Evolutionary conservation across 2,888 invertebrate species (phyloP).

Genomic region (Acanthosepion pharaonis): DNA sequence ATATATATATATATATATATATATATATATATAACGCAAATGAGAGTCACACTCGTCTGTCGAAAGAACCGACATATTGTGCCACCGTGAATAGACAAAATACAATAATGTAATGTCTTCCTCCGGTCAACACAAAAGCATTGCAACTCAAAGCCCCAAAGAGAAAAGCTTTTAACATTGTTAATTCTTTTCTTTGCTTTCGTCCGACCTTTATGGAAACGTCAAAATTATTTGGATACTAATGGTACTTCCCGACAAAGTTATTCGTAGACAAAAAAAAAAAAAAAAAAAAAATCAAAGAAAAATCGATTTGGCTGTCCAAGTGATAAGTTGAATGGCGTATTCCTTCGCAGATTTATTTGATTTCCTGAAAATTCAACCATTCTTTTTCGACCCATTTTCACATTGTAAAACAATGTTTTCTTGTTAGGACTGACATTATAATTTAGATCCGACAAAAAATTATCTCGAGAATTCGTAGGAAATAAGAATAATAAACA

Average conservation of each 20-base stretch:
- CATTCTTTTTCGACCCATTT: too few relatives aligned
- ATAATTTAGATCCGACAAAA: too few relatives aligned
- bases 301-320: too few relatives aligned
- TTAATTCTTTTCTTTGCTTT: neutral
- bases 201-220: neutral
- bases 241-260: neutral
- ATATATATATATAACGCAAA: too few relatives aligned
- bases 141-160: neutral
- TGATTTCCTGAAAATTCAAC: too few relatives aligned
- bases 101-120: neutral
- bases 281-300: neutral
- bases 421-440: too few relatives aligned
- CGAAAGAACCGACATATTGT: neutral
- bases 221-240: neutral
- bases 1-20: too few relatives aligned
- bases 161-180: neutral
- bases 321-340: too few relatives aligned
- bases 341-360: too few relatives aligned
- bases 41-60: neutral
- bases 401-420: too few relatives aligned
- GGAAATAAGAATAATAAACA: too few relatives aligned
- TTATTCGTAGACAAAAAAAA: neutral
- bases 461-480: too few relatives aligned
- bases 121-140: neutral
- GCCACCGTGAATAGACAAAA: neutral